These are phyloP conservation scores for Ochotona curzoniae DNA, from an alignment of 2,113 vertebrate genomes.

Conservation along the genomic window DNA sequence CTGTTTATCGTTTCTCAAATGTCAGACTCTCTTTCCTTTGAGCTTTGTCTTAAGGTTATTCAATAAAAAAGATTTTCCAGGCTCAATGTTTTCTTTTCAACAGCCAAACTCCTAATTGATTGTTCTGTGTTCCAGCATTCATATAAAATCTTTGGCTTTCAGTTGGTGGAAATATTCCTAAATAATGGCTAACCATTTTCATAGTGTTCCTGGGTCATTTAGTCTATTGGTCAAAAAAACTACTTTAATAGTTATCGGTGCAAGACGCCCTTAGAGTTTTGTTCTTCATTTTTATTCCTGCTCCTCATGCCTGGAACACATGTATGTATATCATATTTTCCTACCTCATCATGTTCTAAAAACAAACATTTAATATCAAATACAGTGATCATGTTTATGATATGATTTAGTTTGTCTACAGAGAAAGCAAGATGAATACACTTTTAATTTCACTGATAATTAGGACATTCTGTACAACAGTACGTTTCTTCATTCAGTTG, in stretches of 20 bases:
- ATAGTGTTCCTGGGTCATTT: background rate
- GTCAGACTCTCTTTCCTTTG: background rate
- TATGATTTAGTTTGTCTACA: conserved; percentile 20
- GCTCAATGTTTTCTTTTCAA: background rate
- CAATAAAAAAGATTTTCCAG: background rate
- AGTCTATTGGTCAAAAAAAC: background rate
- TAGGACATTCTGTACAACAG: background rate
- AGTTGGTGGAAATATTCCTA: background rate
- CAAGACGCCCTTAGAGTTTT: background rate
- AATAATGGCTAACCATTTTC: background rate
- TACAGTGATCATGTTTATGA: background rate
- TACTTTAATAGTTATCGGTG: background rate
- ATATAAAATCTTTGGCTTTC: background rate
- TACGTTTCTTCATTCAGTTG: background rate
- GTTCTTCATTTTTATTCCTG: background rate
- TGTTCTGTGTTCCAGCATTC: background rate
- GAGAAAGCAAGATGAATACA: conserved; percentile 41
- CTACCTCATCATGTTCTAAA: conserved; percentile 31
- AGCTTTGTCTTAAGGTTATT: background rate
- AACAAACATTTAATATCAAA: conserved; percentile 11
- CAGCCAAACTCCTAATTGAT: background rate
- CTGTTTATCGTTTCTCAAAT: background rate
- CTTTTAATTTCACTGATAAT: conserved; percentile 24
- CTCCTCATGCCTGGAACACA: background rate
- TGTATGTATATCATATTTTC: background rate